phyloP scores from a whole-genome alignment of 2,797 vertebrate genomes.

The Eutrigla gurnardus region DNA sequence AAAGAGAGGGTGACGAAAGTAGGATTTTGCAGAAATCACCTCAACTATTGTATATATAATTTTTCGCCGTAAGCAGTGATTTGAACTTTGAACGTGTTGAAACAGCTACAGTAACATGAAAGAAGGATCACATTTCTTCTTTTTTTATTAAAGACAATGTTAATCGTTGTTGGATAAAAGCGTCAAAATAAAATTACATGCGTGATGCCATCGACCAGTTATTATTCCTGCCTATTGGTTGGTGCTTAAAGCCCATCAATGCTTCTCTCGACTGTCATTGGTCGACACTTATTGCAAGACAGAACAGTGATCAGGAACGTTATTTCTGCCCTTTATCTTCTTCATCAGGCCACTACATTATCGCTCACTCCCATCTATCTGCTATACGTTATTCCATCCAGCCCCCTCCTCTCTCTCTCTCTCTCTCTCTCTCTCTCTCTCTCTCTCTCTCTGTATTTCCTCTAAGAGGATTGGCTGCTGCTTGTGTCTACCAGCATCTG shows the following conservation, averaged over 20 bases:
- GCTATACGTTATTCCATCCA: slow-evolving; percentile 26
- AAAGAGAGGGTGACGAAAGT: neutral
- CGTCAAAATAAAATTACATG: neutral
- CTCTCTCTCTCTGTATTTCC: slow-evolving; percentile 66
- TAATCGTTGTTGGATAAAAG: neutral
- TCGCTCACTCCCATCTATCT: slow-evolving; percentile 7
- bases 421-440: slow-evolving; percentile 61
- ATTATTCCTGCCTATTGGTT: slow-evolving; percentile 30
- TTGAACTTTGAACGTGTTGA: too few species aligned
- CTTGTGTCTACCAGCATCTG: slow-evolving; percentile 76
- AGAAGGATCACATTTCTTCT: neutral
- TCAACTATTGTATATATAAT: too few species aligned
- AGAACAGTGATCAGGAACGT: slow-evolving; percentile 24
- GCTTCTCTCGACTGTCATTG: slow-evolving; percentile 53
- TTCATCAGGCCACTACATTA: slow-evolving; percentile 12
- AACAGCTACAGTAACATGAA: neutral
- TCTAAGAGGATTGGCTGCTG: slow-evolving; percentile 81
- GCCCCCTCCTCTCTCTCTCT: slow-evolving; percentile 64
- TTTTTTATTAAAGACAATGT: neutral
- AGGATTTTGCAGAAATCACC: slow-evolving; percentile 5
- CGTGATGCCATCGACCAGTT: slow-evolving; percentile 13
- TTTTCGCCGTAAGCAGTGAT: too few species aligned
- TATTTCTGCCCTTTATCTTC: slow-evolving; percentile 6
- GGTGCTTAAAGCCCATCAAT: slow-evolving; percentile 39
- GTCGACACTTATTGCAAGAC: slow-evolving; percentile 33